Base-by-base conservation (phyloP, 2,888 invertebrate genomes). In the Alloplasta piceator region DNA sequence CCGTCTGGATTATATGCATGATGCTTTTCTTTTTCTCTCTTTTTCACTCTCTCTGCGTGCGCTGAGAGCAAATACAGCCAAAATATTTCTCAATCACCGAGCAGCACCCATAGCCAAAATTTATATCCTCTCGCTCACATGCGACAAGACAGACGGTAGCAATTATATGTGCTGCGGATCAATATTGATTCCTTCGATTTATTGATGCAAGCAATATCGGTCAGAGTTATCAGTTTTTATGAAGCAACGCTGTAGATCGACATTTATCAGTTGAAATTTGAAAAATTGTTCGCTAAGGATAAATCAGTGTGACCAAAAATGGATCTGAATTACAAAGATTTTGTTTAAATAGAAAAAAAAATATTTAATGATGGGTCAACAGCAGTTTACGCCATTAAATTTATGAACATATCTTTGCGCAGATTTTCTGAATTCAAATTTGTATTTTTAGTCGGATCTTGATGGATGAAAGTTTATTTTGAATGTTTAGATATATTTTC, bases 81-180 rank as follows among this genome's bases (percentile, higher is more conserved):
- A 39, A 16, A 56, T 48, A 60, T 58, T n/a, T 39, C 83, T 86
- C 83, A 85, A 85, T 86, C 87, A 87, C 91, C 91, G 90, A 91
- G 90, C 91, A 91, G 91, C 91, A 91, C 88, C 91, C 91, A 91
- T 88, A 67, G 85, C 71, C 75, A 84, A 74, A 64, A 41, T 52
- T 41, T 55, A 14, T 43, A 50, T 74, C 43, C 14, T 55, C 26
- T 70, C 66, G 70, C 70, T 16, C 14, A 66, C 46, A 70, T 70
- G 58, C 58, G 68, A 58, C 16, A 36, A 73, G 7, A 77, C 73
- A 43, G 63, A 66, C 52, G 66, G 46, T 78, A 56, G 55, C 39
- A 66, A 74, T 70, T 52, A 52, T 38, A 46, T 56, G 5, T 66
- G 38, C 5, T 14, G 48, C 10, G 36, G 36, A 36, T 58, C 7